phyloP scores from a whole-genome alignment of 2,888 invertebrate species.

The Cremastobaeus sp. region DNA sequence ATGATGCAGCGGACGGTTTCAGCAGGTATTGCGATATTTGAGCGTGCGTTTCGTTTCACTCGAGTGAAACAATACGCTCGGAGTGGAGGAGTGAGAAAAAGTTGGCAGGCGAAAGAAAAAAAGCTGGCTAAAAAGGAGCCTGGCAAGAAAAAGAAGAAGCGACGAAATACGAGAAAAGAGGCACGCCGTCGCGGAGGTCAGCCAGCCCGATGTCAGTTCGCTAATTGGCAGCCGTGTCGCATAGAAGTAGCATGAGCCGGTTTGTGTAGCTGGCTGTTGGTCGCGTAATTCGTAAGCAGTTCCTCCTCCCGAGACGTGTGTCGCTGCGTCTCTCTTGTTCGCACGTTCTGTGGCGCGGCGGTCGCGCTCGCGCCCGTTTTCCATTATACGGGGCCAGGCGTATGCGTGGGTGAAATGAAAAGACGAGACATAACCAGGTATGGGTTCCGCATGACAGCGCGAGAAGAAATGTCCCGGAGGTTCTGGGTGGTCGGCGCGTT shows the following conservation, averaged over 20 bases:
- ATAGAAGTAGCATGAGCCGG: slow-evolving; percentile 75
- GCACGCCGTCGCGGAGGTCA: slow-evolving; percentile 72
- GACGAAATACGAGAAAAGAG: slow-evolving; percentile 46
- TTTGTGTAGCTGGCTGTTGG: slow-evolving; percentile 72
- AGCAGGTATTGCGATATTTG: too few species aligned
- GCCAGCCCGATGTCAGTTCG: slow-evolving; percentile 76
- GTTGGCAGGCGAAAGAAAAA: slow-evolving; percentile 38
- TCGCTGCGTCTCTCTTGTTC: slow-evolving; percentile 13
- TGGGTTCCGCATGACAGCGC: slow-evolving; percentile 46
- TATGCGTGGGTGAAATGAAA: slow-evolving; percentile 59
- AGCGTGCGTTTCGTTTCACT: too few species aligned
- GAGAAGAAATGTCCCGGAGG: slow-evolving; percentile 32
- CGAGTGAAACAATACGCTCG: neutral
- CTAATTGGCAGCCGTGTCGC: slow-evolving; percentile 78
- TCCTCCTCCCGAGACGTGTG: too few species aligned
- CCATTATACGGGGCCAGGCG: slow-evolving; percentile 58
- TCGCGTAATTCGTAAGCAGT: slow-evolving; percentile 77
- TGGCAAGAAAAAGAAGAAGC: slow-evolving; percentile 50
- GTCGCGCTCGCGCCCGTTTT: slow-evolving; percentile 48
- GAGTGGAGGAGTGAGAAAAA: slow-evolving; percentile 1
- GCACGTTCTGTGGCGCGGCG: slow-evolving; percentile 7
- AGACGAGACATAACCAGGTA: slow-evolving; percentile 50
- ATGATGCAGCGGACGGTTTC: too few species aligned
- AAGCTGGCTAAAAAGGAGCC: too few species aligned
- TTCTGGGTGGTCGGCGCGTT: slow-evolving; percentile 58